These are phyloP conservation scores for Champsocephalus gunnari DNA, from an alignment of 2,797 vertebrate species.

Conservation along the genomic window DNA sequence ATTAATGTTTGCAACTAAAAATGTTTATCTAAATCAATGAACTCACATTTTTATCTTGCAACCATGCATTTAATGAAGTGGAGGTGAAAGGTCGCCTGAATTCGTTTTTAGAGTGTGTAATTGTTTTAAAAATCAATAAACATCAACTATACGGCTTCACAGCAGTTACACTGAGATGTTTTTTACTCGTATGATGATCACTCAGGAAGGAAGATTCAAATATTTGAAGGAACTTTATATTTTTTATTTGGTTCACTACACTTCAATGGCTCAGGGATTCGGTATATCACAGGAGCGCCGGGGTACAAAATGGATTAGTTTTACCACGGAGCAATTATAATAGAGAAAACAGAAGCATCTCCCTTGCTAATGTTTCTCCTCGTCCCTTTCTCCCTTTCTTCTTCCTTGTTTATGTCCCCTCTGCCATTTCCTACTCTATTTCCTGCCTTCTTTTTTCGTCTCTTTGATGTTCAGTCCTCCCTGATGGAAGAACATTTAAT, in stretches of 20 bases:
- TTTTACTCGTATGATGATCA: background rate
- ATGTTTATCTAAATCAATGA: no score
- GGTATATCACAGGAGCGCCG: conserved; percentile 20
- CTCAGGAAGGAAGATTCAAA: background rate
- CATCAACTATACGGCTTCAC: background rate
- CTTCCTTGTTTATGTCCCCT: background rate
- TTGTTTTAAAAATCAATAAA: background rate
- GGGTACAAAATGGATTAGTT: conserved; percentile 51
- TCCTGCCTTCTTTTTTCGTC: background rate
- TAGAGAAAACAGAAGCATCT: conserved; percentile 20
- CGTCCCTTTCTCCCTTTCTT: background rate
- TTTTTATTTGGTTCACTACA: conserved; percentile 15
- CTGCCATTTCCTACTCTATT: background rate
- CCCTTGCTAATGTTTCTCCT: conserved; percentile 14
- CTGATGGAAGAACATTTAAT: background rate
- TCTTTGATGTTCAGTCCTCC: background rate
- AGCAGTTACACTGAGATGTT: background rate
- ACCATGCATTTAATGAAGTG: no score
- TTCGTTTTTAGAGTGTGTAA: background rate
- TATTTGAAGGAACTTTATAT: background rate
- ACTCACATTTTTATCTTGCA: no score
- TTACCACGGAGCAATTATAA: conserved; percentile 32
- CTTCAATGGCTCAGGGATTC: conserved; percentile 26
- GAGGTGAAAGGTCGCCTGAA: no score
- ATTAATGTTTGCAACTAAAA: no score